Base-by-base conservation (phyloP, 2,113 vertebrate genomes). In the Lophochroa leadbeateri region DNA sequence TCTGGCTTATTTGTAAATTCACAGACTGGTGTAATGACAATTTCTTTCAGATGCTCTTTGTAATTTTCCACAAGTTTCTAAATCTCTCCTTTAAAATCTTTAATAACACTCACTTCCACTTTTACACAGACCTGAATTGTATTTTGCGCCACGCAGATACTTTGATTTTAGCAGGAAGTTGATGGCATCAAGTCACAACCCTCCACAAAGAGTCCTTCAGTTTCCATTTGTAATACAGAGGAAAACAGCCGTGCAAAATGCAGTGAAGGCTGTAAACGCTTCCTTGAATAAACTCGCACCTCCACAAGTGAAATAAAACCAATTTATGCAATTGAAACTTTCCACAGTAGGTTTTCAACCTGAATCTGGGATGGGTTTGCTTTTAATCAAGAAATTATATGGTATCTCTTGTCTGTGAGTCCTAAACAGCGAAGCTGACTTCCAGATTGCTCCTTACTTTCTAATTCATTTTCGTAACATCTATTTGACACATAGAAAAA, bases 41-140 rank as follows among this genome's bases (percentile, higher is more conserved):
- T 52, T 84, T 92, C 88, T 90, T 95, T 90, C 91, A 85, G 72
- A 35, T n/a, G 35, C 67, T 82, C 71, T 46, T 50, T 67, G 65
- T 55, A 90, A 86, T 91, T 95, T 94, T 95, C 92, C 80, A 25
- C 44, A 47, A 17, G 83, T 72, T 96, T 90, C 92, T 37, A 90
- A 92, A 91, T 87, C 55, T 89, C 77, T 94, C 57, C 79, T 80
- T 83, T 64, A 89, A 91, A 85, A 31, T 50, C 33, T 72, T 46
- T 18, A 50, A 31, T 50, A 93, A 41, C 50, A 67, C 16, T 57
- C 8, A 19, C 23, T 79, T 49, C 25, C 17, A 44, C 44, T 78
- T 94, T 79, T 57, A 46, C 3, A 3, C 37, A 74, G 39, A 71
- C 31, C 28, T 41, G 28, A 65, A 15, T 2, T 41, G 65, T 44